These are phyloP conservation scores for Gryon sp. DNA, from an alignment of 1,140 invertebrate species.

Conservation along the genomic window DNA sequence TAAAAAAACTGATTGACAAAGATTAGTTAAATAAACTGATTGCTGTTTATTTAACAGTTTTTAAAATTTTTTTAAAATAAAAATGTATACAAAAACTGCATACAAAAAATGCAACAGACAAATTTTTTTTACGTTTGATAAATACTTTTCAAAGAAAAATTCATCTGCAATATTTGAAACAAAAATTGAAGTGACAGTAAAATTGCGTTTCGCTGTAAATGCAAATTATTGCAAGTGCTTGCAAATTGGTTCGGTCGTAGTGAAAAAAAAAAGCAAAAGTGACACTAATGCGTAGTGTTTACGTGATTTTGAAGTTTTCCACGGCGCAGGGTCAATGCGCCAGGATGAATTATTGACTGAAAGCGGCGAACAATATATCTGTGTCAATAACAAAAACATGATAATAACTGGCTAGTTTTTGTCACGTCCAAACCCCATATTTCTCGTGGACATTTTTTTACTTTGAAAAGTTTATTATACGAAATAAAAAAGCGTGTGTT, in stretches of 20 bases:
- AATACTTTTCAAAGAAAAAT: no score
- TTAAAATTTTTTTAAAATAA: no score
- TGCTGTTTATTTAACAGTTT: no score
- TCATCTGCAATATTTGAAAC: no score
- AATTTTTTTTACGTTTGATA: no score
- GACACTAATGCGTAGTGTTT: conserved; percentile 21
- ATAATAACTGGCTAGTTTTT: conserved; percentile 32
- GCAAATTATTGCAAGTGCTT: no score
- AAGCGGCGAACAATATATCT: not conserved
- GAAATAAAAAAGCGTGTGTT: conserved; percentile 18
- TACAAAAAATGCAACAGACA: no score
- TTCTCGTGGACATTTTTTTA: conserved; percentile 15
- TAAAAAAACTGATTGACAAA: no score
- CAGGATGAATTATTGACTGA: conserved; percentile 44
- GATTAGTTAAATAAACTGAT: no score
- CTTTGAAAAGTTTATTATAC: conserved; percentile 40
- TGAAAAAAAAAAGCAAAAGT: not conserved
- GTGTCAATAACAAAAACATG: conserved; percentile 47
- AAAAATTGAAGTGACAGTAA: no score
- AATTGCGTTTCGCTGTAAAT: no score
- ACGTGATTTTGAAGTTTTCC: conserved; percentile 32
- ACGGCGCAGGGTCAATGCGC: conserved; percentile 49
- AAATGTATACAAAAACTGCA: no score
- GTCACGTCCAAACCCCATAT: conserved; percentile 15
- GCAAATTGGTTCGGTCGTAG: conserved; percentile 9